These are phyloP conservation scores for Neodiprion virginianus DNA, from an alignment of 1,140 invertebrate genomes.

Conservation along the genomic window DNA sequence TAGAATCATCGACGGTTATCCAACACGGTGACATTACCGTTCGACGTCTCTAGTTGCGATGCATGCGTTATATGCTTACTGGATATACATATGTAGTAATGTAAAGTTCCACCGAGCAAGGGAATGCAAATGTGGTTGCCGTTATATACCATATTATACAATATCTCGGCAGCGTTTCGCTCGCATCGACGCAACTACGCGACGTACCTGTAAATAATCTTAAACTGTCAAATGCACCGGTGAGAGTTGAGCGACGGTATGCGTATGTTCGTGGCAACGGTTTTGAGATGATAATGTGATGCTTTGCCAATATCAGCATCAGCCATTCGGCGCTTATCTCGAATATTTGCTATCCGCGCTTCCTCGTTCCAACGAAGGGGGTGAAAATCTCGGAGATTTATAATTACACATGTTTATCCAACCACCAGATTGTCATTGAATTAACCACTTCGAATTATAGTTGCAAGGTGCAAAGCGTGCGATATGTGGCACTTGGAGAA, in stretches of 20 bases:
- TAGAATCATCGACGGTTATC: no score
- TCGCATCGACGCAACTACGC: neutral
- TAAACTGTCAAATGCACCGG: constrained; percentile 27
- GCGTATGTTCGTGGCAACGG: constrained; percentile 3
- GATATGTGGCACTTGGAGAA: no score
- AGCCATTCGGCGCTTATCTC: neutral
- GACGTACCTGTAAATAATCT: constrained; percentile 27
- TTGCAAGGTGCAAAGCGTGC: no score
- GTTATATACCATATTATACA: neutral
- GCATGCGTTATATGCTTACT: no score
- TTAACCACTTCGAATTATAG: no score
- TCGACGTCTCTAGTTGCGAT: no score
- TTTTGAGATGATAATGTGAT: constrained; percentile 3
- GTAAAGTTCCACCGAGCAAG: neutral
- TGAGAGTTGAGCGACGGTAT: neutral
- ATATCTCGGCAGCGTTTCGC: neutral
- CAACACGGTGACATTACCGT: no score
- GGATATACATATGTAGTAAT: no score
- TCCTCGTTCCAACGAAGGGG: neutral
- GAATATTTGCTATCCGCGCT: neutral
- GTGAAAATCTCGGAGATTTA: neutral
- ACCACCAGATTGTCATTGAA: no score
- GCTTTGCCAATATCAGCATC: constrained; percentile 2
- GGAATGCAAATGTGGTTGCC: no score
- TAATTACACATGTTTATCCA: no score